These are phyloP conservation scores for Rhadina sibilatrix DNA, from an alignment of 2,113 vertebrate genomes.

Conservation along the genomic window DNA sequence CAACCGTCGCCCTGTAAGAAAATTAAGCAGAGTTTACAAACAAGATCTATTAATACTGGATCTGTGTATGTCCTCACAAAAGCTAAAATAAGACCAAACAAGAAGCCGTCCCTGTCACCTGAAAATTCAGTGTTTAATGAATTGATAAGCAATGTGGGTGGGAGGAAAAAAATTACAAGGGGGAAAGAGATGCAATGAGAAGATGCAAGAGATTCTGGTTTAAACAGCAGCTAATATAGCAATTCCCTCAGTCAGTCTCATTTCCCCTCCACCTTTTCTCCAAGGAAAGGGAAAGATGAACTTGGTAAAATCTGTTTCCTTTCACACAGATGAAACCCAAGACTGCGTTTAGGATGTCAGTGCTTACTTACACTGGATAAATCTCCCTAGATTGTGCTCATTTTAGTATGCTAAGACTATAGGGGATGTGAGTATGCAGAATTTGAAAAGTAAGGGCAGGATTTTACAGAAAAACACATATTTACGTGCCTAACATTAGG, in stretches of 20 bases:
- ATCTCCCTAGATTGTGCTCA: background rate
- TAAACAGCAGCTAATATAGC: background rate
- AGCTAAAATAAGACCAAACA: background rate
- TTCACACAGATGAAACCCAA: background rate
- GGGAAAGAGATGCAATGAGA: background rate
- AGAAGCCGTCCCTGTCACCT: background rate
- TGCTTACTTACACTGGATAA: background rate
- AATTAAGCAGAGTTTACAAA: conserved; percentile 31
- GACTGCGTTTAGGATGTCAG: background rate
- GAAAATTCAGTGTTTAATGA: background rate
- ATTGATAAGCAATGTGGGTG: background rate
- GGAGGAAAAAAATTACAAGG: background rate
- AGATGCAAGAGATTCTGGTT: background rate
- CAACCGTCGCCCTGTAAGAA: conserved; percentile 86
- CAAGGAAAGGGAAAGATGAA: background rate
- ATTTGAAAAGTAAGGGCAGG: background rate
- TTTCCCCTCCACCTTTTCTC: background rate
- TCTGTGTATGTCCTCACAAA: background rate
- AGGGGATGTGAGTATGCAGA: background rate
- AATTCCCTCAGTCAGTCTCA: background rate
- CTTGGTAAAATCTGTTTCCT: background rate
- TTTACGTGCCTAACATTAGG: background rate
- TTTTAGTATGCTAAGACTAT: background rate
- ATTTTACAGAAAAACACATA: background rate
- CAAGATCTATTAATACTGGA: background rate